These are phyloP conservation scores for Tetrapedia diversipes DNA, from an alignment of 2,888 invertebrate genomes.

Conservation along the genomic window DNA sequence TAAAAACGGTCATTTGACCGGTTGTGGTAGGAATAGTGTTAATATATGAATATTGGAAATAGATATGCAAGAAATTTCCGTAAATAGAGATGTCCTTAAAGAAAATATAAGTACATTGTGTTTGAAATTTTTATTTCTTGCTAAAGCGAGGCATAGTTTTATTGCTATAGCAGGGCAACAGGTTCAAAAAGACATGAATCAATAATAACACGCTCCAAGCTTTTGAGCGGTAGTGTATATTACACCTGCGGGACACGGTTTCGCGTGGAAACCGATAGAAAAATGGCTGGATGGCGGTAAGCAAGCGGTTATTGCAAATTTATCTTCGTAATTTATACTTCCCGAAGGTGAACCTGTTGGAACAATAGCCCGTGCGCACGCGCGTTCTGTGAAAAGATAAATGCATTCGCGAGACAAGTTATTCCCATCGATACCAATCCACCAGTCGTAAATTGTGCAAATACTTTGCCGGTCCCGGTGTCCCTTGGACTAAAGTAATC, in stretches of 20 bases:
- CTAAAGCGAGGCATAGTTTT: too few relatives aligned
- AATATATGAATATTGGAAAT: too few relatives aligned
- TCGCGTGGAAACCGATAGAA: neutral
- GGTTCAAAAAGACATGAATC: too few relatives aligned
- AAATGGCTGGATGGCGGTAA: conserved; percentile 12
- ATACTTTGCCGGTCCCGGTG: neutral
- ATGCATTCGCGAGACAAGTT: conserved; percentile 9
- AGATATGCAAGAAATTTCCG: too few relatives aligned
- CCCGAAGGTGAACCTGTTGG: conserved; percentile 46
- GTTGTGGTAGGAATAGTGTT: too few relatives aligned
- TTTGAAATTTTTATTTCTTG: too few relatives aligned
- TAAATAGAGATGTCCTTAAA: too few relatives aligned
- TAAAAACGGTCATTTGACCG: too few relatives aligned
- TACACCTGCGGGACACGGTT: conserved; percentile 4
- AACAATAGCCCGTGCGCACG: conserved; percentile 34
- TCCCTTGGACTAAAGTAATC: neutral
- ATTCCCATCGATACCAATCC: conserved; percentile 1
- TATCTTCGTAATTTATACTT: conserved; percentile 34
- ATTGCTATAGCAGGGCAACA: too few relatives aligned
- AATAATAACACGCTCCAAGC: too few relatives aligned
- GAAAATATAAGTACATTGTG: too few relatives aligned
- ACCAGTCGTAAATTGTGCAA: neutral
- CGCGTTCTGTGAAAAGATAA: conserved; percentile 3
- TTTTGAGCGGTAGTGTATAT: too few relatives aligned
- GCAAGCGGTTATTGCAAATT: conserved; percentile 22